A percentile compares a stretch with the other conserved stretches of the same genome.
These are phyloP conservation scores for Ispidina picta DNA, from an alignment of 2,797 vertebrate species.

Conservation along the genomic window DNA sequence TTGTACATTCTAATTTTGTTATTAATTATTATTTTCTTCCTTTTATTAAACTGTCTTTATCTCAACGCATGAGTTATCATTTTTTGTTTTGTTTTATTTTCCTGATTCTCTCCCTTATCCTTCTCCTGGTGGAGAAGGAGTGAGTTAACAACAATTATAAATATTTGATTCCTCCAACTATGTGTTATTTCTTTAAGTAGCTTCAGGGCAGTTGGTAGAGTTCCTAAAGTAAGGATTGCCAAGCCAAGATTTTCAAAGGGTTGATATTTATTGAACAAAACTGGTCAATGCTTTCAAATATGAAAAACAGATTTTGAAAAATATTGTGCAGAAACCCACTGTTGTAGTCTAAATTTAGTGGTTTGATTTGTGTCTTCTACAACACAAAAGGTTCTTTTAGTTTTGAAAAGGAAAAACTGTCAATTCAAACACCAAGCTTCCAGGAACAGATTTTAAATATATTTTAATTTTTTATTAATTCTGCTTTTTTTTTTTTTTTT, in stretches of 20 bases:
- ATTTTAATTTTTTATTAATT: background rate
- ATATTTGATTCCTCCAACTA: background rate
- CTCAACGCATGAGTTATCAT: background rate
- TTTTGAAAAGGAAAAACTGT: background rate
- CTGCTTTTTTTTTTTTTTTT: background rate
- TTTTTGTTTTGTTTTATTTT: no score
- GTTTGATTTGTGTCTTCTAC: background rate
- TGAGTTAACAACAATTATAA: background rate
- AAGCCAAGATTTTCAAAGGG: background rate
- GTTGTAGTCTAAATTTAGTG: background rate
- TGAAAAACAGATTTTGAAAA: background rate
- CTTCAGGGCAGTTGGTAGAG: background rate
- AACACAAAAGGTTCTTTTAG: background rate
- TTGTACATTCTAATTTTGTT: background rate
- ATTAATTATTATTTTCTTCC: background rate
- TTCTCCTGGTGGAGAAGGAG: background rate
- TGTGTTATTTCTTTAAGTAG: background rate
- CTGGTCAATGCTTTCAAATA: background rate
- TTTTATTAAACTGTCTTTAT: background rate
- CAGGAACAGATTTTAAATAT: background rate
- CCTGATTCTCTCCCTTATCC: background rate
- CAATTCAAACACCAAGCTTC: background rate
- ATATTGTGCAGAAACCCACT: fast-evolving
- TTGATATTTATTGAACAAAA: background rate
- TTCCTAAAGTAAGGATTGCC: background rate